Base-by-base conservation (phyloP, 2,113 vertebrate genomes). In the Paracyprichromis sp. region DNA sequence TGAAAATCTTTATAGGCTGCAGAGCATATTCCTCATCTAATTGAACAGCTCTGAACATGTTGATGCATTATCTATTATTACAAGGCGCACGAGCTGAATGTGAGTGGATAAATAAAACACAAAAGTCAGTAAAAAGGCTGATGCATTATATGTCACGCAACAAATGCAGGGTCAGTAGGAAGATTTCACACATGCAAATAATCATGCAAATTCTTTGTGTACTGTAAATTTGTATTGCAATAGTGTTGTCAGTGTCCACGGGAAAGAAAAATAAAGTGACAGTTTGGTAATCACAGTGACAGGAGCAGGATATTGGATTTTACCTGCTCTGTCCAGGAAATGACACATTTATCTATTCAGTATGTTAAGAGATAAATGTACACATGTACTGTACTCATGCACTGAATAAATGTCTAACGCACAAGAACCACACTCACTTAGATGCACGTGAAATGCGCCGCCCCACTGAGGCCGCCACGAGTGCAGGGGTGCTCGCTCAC, bases 31-130 rank as follows among this genome's bases (percentile, higher is more conserved):
- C 31, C 13, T 86, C 52, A 82, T 61, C 24, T 83, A 83, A 86
- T 13, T 71, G 79, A 89, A 83, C 19, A 34, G 50, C 26, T 89
- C 45, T 86, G 86, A 84, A 83, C 76, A 83, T 88, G 79, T 45
- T 57, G 54, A 90, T 85, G 82, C 52, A 89, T 88, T 86, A 90
- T 80, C 80, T 76, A 47, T 84, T 34, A 90, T 83, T 54, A 80
- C 52, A 31, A 21, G 8, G 24, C 16, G 11, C 59, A 80, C 3
- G 9, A 34, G 9, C 38, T 73, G 86, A 89, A 91, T 89, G 66
- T 16, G 66, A 87, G 84, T 34, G 26, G 57, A 24, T 82, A 80
- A 85, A 90, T 83, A 84, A 81, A 86, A 90, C 52, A 80, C 9
- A 40, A 5, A 14, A 57, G 59, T 59, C 53, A 78, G 21, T 83